Percentiles rank a stretch among this genome's conserved stretches.
phyloP scores from a whole-genome alignment of 2,797 vertebrate species.

The Mycteria americana region DNA sequence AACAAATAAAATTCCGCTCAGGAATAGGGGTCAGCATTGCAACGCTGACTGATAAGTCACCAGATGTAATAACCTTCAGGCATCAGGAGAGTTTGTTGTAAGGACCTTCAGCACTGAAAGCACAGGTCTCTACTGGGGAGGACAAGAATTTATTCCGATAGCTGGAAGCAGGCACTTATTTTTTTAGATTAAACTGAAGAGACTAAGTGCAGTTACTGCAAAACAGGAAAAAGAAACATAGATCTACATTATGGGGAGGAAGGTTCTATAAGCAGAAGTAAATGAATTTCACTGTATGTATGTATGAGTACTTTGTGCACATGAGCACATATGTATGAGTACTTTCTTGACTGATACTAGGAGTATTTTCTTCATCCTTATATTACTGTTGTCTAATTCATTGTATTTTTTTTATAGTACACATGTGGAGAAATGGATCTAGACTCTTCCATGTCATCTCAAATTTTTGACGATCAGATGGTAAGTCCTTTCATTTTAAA shows the following conservation, averaged over 20 bases:
- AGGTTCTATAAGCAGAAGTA: background rate
- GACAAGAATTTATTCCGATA: background rate
- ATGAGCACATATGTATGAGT: too few species aligned
- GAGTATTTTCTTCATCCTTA: background rate
- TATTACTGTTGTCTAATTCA: background rate
- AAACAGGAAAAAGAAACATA: background rate
- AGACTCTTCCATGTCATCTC: constrained; percentile 66
- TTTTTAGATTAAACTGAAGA: background rate
- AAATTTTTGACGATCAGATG: constrained; percentile 67
- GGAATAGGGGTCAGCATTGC: background rate
- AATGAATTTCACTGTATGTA: background rate
- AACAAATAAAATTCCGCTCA: background rate
- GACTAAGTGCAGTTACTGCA: background rate
- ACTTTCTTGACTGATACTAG: background rate
- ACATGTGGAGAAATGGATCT: constrained; percentile 46
- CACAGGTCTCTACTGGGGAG: background rate
- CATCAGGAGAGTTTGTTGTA: background rate
- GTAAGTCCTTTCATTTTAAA: constrained; percentile 59
- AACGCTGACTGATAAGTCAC: background rate
- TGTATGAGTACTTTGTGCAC: background rate
- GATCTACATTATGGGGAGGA: background rate
- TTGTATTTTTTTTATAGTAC: constrained; percentile 46
- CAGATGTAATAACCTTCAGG: background rate
- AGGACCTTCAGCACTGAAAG: background rate
- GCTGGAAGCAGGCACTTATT: background rate